Evolutionary conservation across 2,888 invertebrate genomes (phyloP).

Genomic region (Agrotis puta): DNA sequence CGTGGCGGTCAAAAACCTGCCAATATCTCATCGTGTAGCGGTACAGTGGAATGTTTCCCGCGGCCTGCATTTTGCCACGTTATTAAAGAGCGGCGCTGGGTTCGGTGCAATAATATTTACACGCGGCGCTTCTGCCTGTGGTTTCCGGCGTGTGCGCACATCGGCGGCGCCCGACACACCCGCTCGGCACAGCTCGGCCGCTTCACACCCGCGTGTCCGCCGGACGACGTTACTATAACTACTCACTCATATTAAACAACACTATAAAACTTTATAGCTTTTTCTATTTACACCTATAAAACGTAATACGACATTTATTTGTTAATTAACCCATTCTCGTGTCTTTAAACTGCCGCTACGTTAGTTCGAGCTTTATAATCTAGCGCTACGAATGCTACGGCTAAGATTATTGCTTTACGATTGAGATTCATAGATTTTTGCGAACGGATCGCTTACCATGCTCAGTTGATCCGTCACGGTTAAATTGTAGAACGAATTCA

Average conservation of each 20-base stretch:
- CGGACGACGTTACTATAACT: constrained; percentile 61
- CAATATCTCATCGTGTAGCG: constrained; percentile 77
- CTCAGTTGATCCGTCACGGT: constrained; percentile 42
- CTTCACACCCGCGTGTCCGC: constrained; percentile 62
- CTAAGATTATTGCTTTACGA: not conserved
- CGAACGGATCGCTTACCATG: constrained; percentile 19
- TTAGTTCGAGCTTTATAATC: not conserved
- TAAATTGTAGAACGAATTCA: constrained; percentile 53
- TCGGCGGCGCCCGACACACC: constrained; percentile 54
- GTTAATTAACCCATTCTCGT: constrained; percentile 46
- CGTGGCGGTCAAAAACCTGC: constrained; percentile 74
- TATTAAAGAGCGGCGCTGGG: constrained; percentile 70
- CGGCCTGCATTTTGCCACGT: constrained; percentile 71
- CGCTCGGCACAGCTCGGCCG: constrained; percentile 55
- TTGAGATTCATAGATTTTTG: constrained; percentile 39
- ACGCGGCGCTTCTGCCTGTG: constrained; percentile 79
- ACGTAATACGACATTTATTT: constrained; percentile 41
- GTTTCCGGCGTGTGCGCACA: constrained; percentile 78
- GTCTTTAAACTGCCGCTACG: constrained; percentile 15
- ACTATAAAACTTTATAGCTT: constrained; percentile 67
- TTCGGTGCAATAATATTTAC: constrained; percentile 81
- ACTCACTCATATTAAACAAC: constrained; percentile 65
- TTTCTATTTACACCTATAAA: constrained; percentile 57
- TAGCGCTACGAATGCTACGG: constrained; percentile 8
- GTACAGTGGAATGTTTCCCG: constrained; percentile 75